Evolutionary conservation across 2,888 invertebrate genomes (phyloP).

Genomic region (Mythimna pallens): DNA sequence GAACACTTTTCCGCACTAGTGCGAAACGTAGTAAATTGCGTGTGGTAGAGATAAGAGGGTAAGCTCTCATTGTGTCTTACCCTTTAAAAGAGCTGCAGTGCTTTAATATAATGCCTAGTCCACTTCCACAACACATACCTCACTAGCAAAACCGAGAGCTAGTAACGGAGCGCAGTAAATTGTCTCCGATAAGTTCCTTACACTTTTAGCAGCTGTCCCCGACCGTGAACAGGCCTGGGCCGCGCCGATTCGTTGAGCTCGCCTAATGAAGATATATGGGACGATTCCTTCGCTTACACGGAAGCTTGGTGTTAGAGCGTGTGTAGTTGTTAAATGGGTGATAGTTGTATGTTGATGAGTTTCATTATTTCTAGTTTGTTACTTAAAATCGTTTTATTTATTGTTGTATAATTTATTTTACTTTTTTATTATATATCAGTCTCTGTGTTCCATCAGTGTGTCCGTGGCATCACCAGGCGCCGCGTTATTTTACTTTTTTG

Average conservation of each 20-base stretch:
- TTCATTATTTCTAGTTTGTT: no score
- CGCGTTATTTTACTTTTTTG: no score
- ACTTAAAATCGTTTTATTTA: no score
- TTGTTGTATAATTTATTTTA: no score
- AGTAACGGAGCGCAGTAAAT: conserved; percentile 24
- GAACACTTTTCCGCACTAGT: no score
- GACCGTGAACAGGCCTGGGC: conserved; percentile 13
- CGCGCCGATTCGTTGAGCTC: conserved; percentile 25
- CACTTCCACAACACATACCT: background rate
- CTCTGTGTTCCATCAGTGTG: no score
- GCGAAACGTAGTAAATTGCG: no score
- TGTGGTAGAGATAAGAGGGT: no score
- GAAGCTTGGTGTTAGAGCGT: background rate
- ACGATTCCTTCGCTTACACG: conserved; percentile 30
- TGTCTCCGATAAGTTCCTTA: conserved; percentile 34
- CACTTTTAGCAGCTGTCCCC: conserved; percentile 43
- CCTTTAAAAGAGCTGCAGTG: background rate
- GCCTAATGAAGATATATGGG: conserved; percentile 47
- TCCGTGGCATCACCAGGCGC: no score
- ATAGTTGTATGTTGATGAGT: no score
- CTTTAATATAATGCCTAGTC: background rate
- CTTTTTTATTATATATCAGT: no score
- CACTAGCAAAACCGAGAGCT: conserved; percentile 1
- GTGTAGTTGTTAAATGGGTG: conserved; percentile 9
- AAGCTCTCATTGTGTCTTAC: no score